Base-by-base conservation (phyloP, 2,113 vertebrate species). In the Irena cyanogastra region DNA sequence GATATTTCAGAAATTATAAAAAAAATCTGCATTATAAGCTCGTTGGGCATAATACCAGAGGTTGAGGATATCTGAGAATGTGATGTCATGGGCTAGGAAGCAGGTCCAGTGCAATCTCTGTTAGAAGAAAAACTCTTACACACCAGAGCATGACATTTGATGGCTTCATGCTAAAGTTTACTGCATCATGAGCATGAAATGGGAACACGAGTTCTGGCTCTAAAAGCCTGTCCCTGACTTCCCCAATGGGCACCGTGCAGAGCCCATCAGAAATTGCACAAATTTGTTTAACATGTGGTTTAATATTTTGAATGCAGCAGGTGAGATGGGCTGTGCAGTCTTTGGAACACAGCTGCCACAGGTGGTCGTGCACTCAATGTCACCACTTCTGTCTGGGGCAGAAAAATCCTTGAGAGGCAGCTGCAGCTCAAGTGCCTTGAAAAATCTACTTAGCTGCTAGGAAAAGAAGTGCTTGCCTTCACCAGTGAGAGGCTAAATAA, bases 241-340 rank as follows among this genome's bases (percentile, higher is more conserved):
- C 7, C 35, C 30, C 50, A 45, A 1, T 6, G 28, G 81, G 20
- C 15, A 14, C 9, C 9, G 20, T 47, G 26, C 22, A 16, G 19
- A 23, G 20, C 8, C 79, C 18, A 66, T 59, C 41, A 50, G 35
- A 83, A 86, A 50, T 13, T 2, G 5, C 31, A 44, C 5, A 44
- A 39, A 7, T 68, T 71, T 75, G 4, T 47, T 83, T 69, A 82
- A 64, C 16, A 68, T 5, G 10, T 27, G 24, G 33, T 19, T 45
- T 14, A 41, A 54, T 68, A 39, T 65, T 63, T 31, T 11, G 68
- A 64, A 56, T 39, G 41, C 7, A 63, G 28, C 21, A 3, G 8
- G 7, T 3, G n/a, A 66, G 77, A 69, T 44, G 41, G 37, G 5
- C 45, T 0, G 0, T 47, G 63, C 76, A 63, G 27, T 11, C 26